Conservation (phyloP, 2,888 invertebrate genomes). For the Hypsopygia costalis region DNA sequence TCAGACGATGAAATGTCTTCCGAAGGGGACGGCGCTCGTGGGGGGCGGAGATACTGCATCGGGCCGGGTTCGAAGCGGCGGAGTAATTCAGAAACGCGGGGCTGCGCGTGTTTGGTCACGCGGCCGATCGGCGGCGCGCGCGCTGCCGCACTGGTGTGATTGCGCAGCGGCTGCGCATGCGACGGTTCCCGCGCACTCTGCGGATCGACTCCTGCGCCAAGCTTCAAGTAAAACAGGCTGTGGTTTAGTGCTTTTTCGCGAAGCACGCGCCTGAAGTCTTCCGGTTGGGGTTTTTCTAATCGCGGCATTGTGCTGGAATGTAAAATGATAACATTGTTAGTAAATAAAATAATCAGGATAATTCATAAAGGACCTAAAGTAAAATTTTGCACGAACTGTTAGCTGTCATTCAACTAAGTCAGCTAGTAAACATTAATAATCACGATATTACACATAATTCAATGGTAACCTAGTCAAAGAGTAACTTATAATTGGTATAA, state of each 20-base stretch:
- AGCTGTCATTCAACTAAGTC: too few relatives aligned
- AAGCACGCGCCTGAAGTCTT: conserved; percentile 71
- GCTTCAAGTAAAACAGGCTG: conserved; percentile 72
- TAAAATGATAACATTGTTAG: conserved; percentile 1
- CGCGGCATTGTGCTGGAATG: conserved; percentile 58
- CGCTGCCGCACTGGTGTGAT: conserved; percentile 52
- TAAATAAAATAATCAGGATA: too few relatives aligned
- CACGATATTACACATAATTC: too few relatives aligned
- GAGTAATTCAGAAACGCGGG: conserved; percentile 65
- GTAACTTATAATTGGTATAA: too few relatives aligned
- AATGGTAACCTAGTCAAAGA: too few relatives aligned
- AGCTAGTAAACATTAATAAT: too few relatives aligned
- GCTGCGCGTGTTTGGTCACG: conserved; percentile 56
- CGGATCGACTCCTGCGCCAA: conserved; percentile 54
- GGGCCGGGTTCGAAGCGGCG: conserved; percentile 67
- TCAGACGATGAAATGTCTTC: conserved; percentile 73
- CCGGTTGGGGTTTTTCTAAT: conserved; percentile 54
- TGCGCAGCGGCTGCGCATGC: conserved; percentile 24
- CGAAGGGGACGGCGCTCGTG: conserved; percentile 58
- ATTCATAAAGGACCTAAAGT: too few relatives aligned
- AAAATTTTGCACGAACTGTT: too few relatives aligned
- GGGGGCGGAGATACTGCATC: conserved; percentile 73
- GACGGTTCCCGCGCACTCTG: conserved; percentile 36
- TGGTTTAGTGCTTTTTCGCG: conserved; percentile 74
- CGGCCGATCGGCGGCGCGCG: conserved; percentile 63